phyloP scores from a whole-genome alignment of 1,140 invertebrate genomes.

The Lasioglossum albipes region DNA sequence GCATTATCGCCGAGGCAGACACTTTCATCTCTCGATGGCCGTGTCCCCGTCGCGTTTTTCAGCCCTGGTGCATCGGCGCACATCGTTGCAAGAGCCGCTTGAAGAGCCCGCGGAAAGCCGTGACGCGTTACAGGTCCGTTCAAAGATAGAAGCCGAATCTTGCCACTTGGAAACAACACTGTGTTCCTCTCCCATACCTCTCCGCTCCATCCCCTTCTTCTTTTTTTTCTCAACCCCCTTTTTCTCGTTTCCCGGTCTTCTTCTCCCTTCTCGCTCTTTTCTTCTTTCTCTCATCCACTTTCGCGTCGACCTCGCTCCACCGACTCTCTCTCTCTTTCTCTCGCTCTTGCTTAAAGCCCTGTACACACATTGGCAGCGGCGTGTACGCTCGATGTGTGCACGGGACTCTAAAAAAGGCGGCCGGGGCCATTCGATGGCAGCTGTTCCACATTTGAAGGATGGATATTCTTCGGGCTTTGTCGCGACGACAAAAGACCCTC shows the following conservation, averaged over 20 bases:
- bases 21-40: slow-evolving; percentile 16
- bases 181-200: not conserved
- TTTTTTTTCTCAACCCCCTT: not conserved
- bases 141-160: slow-evolving; percentile 35
- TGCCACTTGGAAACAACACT: slow-evolving; percentile 49
- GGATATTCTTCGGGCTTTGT: slow-evolving; percentile 74
- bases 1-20: slow-evolving; percentile 30
- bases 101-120: not conserved
- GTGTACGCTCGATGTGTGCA: slow-evolving; percentile 38
- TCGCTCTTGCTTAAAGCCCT: slow-evolving; percentile 62
- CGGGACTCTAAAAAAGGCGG: slow-evolving; percentile 43
- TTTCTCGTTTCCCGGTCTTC: slow-evolving; percentile 1
- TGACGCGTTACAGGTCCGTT: slow-evolving; percentile 23
- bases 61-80: not conserved
- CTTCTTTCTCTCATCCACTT: not conserved
- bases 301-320: not conserved
- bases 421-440: slow-evolving; percentile 55
- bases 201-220: not conserved
- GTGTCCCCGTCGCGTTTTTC: not conserved
- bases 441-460: slow-evolving; percentile 75
- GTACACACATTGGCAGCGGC: slow-evolving; percentile 51
- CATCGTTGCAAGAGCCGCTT: not conserved
- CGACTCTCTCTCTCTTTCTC: not conserved
- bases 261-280: not conserved
- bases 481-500: slow-evolving; percentile 74